Conservation (phyloP, 2,113 vertebrate genomes). For the Crotalus tigris region DNA sequence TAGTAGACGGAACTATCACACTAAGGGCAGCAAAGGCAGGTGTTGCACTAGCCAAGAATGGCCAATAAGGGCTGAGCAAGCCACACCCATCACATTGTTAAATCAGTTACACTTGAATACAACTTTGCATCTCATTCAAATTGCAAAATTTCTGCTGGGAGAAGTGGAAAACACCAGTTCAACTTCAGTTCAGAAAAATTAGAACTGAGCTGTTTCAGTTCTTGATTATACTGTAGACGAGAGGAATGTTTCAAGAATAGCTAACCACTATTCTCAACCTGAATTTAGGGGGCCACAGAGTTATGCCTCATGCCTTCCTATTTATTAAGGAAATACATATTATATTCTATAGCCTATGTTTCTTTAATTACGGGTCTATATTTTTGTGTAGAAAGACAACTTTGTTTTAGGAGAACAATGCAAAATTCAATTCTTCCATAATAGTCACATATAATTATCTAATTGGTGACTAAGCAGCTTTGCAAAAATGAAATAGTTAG, state of each 20-base stretch:
- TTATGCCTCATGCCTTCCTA: neutral
- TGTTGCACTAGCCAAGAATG: neutral
- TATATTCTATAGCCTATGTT: neutral
- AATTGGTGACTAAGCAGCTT: neutral
- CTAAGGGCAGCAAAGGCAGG: neutral
- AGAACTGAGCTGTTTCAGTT: neutral
- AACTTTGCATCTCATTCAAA: neutral
- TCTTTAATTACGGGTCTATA: neutral
- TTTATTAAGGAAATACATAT: neutral
- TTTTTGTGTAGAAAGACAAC: neutral
- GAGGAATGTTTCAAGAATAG: neutral
- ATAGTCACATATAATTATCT: neutral
- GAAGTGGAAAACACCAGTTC: neutral
- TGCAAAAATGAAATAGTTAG: neutral
- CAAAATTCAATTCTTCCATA: neutral
- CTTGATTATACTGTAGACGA: neutral
- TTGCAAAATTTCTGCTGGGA: neutral
- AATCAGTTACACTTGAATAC: neutral
- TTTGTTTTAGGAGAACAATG: neutral
- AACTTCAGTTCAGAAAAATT: neutral
- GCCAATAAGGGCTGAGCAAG: neutral
- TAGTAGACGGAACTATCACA: neutral
- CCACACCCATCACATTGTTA: neutral
- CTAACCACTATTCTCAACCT: neutral
- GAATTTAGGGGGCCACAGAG: neutral